These are phyloP conservation scores for Mesembrinibis cayennensis DNA, from an alignment of 2,113 vertebrate genomes.

Conservation along the genomic window DNA sequence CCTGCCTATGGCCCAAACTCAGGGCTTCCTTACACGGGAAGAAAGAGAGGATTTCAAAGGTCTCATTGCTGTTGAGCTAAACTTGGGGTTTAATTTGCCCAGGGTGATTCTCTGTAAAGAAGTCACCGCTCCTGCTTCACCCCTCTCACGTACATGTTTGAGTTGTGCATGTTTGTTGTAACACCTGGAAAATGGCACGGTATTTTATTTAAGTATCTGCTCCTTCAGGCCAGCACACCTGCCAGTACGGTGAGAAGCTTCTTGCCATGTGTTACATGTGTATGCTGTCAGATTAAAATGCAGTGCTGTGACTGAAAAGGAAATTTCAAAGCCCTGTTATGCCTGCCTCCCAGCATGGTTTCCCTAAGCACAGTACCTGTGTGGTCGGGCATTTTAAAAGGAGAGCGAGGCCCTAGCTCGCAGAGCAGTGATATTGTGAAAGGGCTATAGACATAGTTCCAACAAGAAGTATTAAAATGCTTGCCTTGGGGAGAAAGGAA, in stretches of 20 bases:
- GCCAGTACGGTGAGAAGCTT: background rate
- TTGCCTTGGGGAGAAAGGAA: background rate
- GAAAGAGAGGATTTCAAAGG: background rate
- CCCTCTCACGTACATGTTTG: fast-evolving
- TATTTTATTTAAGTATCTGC: background rate
- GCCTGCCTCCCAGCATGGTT: background rate
- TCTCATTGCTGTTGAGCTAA: background rate
- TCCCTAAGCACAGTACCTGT: background rate
- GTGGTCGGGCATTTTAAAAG: background rate
- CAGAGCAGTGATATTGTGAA: background rate
- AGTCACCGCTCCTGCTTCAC: background rate
- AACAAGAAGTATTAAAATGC: background rate
- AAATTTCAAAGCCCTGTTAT: background rate
- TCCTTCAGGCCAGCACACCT: background rate
- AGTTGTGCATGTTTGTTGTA: background rate
- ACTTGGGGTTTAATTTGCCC: background rate
- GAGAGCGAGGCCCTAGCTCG: background rate
- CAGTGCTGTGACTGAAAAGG: background rate
- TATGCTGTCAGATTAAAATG: background rate
- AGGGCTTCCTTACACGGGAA: background rate
- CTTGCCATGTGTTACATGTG: background rate
- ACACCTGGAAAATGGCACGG: background rate
- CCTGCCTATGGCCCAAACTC: background rate
- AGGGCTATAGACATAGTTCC: background rate
- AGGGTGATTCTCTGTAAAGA: background rate